Evolutionary conservation across 2,113 vertebrate species (phyloP).

Genomic region (Gobius niger): DNA sequence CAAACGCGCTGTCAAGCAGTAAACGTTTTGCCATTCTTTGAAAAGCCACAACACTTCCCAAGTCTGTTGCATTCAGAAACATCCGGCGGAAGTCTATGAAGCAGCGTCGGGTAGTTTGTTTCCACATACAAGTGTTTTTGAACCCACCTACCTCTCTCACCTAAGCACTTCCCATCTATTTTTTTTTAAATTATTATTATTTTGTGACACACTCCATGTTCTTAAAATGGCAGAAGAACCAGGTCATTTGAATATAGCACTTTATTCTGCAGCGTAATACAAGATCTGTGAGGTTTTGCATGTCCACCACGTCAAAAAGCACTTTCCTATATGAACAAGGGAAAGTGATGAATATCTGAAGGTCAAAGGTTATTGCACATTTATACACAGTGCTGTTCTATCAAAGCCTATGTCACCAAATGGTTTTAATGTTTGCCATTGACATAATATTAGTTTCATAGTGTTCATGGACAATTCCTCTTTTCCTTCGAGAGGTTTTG

Average conservation of each 20-base stretch:
- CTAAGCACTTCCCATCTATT: slow-evolving; percentile 59
- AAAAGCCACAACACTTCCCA: slow-evolving; percentile 15
- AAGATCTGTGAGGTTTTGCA: slow-evolving; percentile 46
- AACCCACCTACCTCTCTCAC: slow-evolving; percentile 75
- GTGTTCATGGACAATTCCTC: slow-evolving; percentile 60
- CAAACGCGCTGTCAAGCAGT: slow-evolving; percentile 34
- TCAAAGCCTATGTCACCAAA: slow-evolving; percentile 52
- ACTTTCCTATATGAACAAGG: slow-evolving; percentile 26
- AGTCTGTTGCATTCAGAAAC: slow-evolving; percentile 25
- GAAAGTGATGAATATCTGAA: neutral
- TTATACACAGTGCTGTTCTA: slow-evolving; percentile 55
- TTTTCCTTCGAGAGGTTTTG: slow-evolving; percentile 58
- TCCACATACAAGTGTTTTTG: slow-evolving; percentile 67
- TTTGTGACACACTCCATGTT: slow-evolving; percentile 65
- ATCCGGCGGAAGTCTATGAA: slow-evolving; percentile 33
- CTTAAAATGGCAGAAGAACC: slow-evolving; percentile 51
- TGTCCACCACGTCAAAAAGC: slow-evolving; percentile 40
- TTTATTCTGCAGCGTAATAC: slow-evolving; percentile 65
- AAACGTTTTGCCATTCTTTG: slow-evolving; percentile 24
- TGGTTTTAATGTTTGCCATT: slow-evolving; percentile 63
- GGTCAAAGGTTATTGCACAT: slow-evolving; percentile 49
- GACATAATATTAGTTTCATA: slow-evolving; percentile 66
- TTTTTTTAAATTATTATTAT: slow-evolving; percentile 14
- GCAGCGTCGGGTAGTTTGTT: slow-evolving; percentile 55
- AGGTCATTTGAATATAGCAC: slow-evolving; percentile 64